Percentiles rank a stretch among this genome's conserved stretches.
These are phyloP conservation scores for Zonitis immaculata DNA, from an alignment of 2,888 invertebrate genomes.

Conservation along the genomic window DNA sequence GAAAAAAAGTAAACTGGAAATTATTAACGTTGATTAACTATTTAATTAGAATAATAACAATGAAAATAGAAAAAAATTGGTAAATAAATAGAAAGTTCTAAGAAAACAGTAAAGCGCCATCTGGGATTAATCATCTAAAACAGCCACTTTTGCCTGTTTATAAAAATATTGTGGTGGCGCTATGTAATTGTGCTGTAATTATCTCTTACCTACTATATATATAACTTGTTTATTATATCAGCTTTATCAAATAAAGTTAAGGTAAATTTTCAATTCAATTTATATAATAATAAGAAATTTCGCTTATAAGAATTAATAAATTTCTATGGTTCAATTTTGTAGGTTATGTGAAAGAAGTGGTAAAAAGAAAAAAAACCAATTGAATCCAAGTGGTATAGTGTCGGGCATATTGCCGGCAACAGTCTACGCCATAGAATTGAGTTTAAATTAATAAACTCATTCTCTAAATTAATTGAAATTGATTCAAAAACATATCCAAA, in stretches of 20 bases:
- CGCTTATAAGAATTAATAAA: too few relatives aligned
- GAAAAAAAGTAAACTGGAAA: too few relatives aligned
- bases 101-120: background rate
- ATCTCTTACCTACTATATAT: background rate
- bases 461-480: background rate
- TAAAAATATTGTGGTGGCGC: background rate
- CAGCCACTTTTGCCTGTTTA: background rate
- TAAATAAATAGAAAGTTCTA: background rate
- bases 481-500: background rate
- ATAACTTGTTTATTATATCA: background rate
- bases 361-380: background rate
- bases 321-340: background rate
- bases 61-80: background rate
- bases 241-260: background rate
- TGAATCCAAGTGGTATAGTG: background rate
- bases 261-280: too few relatives aligned
- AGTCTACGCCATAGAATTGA: background rate
- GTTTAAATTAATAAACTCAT: background rate
- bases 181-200: background rate
- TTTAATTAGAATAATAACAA: too few relatives aligned
- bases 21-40: too few relatives aligned
- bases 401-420: slow-evolving; percentile 2
- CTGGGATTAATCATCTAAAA: background rate
- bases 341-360: background rate
- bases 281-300: too few relatives aligned